phyloP scores from a whole-genome alignment of 2,888 invertebrate species.

The Ethmia dodecea region DNA sequence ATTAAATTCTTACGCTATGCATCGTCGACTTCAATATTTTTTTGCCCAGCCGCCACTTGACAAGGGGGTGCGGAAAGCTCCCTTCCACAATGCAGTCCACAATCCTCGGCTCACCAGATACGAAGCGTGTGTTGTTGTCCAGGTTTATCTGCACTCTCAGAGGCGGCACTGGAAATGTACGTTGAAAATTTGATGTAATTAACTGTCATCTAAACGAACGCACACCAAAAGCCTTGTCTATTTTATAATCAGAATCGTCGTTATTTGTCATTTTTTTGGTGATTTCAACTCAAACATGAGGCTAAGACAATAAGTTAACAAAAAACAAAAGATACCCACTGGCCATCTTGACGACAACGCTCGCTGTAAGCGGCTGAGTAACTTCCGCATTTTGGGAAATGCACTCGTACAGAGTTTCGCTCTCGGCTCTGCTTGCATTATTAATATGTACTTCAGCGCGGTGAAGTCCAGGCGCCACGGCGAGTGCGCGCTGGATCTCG shows the following conservation, averaged over 20 bases:
- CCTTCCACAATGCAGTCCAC: slow-evolving; percentile 65
- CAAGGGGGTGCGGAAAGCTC: slow-evolving; percentile 49
- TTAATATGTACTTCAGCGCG: slow-evolving; percentile 33
- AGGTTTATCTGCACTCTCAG: slow-evolving; percentile 54
- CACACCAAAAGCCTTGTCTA: neutral
- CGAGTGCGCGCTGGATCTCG: slow-evolving; percentile 31
- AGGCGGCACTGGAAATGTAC: slow-evolving; percentile 42
- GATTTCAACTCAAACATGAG: neutral
- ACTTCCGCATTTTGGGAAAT: slow-evolving; percentile 55
- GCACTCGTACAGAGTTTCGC: slow-evolving; percentile 53
- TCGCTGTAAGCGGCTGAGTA: slow-evolving; percentile 41
- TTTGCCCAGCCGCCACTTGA: slow-evolving; percentile 56
- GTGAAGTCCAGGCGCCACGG: slow-evolving; percentile 28
- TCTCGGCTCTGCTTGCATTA: slow-evolving; percentile 41
- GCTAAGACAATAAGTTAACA: too few species aligned
- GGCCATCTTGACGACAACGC: slow-evolving; percentile 50
- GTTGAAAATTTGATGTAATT: neutral
- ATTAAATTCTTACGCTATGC: slow-evolving; percentile 68
- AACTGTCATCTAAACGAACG: too few species aligned
- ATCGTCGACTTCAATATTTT: slow-evolving; percentile 42
- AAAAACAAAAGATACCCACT: slow-evolving; percentile 53
- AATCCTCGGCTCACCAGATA: slow-evolving; percentile 54
- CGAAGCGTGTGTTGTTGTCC: slow-evolving; percentile 56
- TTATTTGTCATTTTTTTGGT: neutral
- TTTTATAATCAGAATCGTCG: neutral